Base-by-base conservation (phyloP, 2,797 vertebrate species). In the Coluber constrictor region DNA sequence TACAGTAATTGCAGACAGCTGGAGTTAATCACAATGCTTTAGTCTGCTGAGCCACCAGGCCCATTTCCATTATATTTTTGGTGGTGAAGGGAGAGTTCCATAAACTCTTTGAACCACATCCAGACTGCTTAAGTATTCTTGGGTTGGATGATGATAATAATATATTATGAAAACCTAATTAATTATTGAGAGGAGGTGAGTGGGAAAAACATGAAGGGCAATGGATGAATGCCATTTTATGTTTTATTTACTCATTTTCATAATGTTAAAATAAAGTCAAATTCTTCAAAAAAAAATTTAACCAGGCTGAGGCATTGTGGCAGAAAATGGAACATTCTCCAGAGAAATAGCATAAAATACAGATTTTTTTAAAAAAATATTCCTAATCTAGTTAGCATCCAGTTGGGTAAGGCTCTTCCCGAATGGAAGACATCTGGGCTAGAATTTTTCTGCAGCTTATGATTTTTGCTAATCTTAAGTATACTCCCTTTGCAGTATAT, bases 131-230 rank as follows among this genome's bases (percentile, higher is more conserved):
- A 91, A 43, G 2, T 18, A 92, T 43, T 79, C 4, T 56, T 93
- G 86, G 92, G 2, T 5, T 87, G 12, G 12, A 37, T 47, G 10
- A 32, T 47, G 29, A 92, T 29, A 4, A 92, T 79, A 66, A 90
- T 74, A 3, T 59, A 56, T 91, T 89, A 90, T 88, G 89, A 91
- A 87, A 47, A 91, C 20, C 16, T 43, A 2, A 12, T 93, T 92
- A 94, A 74, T 89, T 91, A 88, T 70, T 93, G 43, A 91, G 57
- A 90, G 61, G 18, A 47, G 63, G 86, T 88, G 89, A n/a, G 37
- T 11, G 55, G 90, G 56, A 89, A 83, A 51, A 29, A 8, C 61
- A 25, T 11, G 9, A 18, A 23, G 51, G 90, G 61, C 47, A 79
- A 11, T 15, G 63, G 3, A 61, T 86, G 55, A 47, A 43, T 32